Base-by-base conservation (phyloP, 2,113 vertebrate genomes). In the Rhynchomys soricoides region DNA sequence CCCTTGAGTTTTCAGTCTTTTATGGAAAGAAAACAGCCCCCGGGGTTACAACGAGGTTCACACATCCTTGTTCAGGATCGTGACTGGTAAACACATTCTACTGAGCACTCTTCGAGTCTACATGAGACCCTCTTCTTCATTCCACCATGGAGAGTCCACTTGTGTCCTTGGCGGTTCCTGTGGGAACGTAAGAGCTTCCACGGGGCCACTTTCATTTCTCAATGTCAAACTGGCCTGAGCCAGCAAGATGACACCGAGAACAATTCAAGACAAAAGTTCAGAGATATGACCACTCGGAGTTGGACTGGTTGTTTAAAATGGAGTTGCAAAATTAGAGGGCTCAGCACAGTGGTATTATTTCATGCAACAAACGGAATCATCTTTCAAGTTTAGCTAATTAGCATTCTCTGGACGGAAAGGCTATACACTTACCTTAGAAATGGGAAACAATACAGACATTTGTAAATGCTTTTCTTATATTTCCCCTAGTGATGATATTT, bases 311-410 rank as follows among this genome's bases (percentile, higher is more conserved):
- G 31, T 81, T 66, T 96, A 86, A 90, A 91, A 45, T 82, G n/a
- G 66, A 87, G 57, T 68, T 15, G 1, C 37, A 92, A 91, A 96
- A 90, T 93, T 73, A 71, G 81, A 86, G 89, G 92, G 29, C 34
- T 55, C 0, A 79, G 21, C 34, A 57, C 26, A 96, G 86, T 68
- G 50, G 7, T 57, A 9, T 31, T 64, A 50, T 93, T 73, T 78
- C 91, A 92, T 95, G 0, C 52, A 19, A 82, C 37, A 82, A 74
- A 94, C 85, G 66, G 8, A 40, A 66, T 73, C 1, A 26, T 79
- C 22, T 94, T 96, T 85, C 57, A 92, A 62, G 0, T 0, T 88
- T 57, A 95, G 45, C 95, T 96, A 95, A 48, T 57, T 92, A 86
- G 57, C 59, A 94, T 89, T 81, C 77, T 78, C 52, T 90, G 40